These are phyloP conservation scores for Agrochola circellaris DNA, from an alignment of 2,888 invertebrate genomes.

Conservation along the genomic window DNA sequence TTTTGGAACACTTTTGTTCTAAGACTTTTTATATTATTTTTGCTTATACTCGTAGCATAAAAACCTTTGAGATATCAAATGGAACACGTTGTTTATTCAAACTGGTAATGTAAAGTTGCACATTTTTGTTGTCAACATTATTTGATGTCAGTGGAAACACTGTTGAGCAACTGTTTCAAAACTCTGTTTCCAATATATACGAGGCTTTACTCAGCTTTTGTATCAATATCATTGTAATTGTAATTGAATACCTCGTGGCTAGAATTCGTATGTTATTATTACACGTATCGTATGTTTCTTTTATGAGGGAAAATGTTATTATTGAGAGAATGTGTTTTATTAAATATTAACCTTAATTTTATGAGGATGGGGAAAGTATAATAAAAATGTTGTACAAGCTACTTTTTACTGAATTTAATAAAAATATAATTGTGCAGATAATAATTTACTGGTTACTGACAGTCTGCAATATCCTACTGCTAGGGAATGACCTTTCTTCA, in stretches of 20 bases:
- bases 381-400: not conserved
- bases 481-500: not conserved
- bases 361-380: not conserved
- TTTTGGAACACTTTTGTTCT: too few species aligned
- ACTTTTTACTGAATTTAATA: not conserved
- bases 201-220: not conserved
- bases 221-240: constrained; percentile 17
- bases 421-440: not conserved
- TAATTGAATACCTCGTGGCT: constrained; percentile 20
- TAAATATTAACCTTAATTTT: not conserved
- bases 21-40: too few species aligned
- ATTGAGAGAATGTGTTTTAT: not conserved
- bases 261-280: constrained; percentile 11
- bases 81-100: not conserved
- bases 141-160: not conserved
- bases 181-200: not conserved
- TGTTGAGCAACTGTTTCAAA: not conserved
- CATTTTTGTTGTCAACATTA: not conserved
- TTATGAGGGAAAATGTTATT: not conserved
- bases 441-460: not conserved
- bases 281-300: not conserved
- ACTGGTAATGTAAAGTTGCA: not conserved
- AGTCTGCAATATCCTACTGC: not conserved
- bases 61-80: too few species aligned
- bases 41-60: too few species aligned